Evolutionary conservation across 92 coral and sea anemone genomes (phyloP), one percentile per base, ranked within the genome.

Genomic region (Nematostella vectensis): DNA sequence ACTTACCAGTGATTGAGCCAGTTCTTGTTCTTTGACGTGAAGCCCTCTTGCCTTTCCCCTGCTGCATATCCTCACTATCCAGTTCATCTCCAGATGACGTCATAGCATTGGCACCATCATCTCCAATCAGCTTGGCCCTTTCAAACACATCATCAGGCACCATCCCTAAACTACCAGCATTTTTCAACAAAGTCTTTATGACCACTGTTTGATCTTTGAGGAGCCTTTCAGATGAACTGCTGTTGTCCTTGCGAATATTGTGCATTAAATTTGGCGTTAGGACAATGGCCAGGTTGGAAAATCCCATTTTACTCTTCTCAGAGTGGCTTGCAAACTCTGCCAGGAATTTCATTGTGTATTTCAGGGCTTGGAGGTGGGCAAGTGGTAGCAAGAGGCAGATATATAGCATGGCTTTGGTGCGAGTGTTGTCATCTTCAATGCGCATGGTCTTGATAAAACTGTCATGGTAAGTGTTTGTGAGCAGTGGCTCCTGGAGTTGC

Each of bases 81-180:
- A 91, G 65, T 54, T 91, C 98, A 83, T 91, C 98, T 12, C 98
- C 88, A 20, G 98, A 91, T 58, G 98, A 91, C 3, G 81, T 81
- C 72, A 91, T 22, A 4, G 76, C 86, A 58, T 75, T 88, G 21
- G 63, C 77, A 3, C 54, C 58, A 9, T 75, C 88, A 56, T 82
- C 89, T 15, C 80, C 87, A 61, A 88, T 67, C 72, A 68, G 36
- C 61, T 82, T 87, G 9, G 98, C 98, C 43, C 75, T 76, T 22
- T 83, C 83, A 54, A 73, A 75, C 48, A 91, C 69, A 47, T 72
- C 93, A 13, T 87, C 94, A 40, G 87, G 78, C 0, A 91, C 93
- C 49, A 82, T 33, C 18, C 98, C 96, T 78, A 91, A 82, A 36
- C 73, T 71, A n/a, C 68, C 54, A 42, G 98, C 87, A 75, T 87